Conservation (phyloP, 2,113 vertebrate species). For the Gavia stellata region DNA sequence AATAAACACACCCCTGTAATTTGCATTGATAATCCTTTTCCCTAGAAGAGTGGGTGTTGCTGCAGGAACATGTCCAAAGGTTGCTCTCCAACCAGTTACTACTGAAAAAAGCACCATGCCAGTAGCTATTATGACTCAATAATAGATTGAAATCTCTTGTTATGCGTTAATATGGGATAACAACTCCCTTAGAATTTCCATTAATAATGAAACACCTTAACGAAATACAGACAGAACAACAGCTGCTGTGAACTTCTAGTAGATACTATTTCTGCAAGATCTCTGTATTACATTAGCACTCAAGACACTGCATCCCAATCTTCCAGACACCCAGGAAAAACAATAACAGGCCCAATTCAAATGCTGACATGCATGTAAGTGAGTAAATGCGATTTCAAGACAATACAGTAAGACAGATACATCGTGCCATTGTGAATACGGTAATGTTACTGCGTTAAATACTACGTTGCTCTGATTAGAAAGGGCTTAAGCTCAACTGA, state of each 20-base stretch:
- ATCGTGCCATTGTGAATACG: neutral
- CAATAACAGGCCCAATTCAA: neutral
- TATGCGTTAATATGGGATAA: constrained; percentile 2
- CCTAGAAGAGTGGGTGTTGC: constrained; percentile 48
- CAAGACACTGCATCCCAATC: neutral
- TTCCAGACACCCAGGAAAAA: neutral
- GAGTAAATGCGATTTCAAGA: neutral
- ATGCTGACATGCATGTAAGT: neutral
- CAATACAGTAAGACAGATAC: neutral
- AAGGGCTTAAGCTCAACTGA: neutral
- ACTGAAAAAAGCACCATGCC: constrained; percentile 5
- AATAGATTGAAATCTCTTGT: constrained; percentile 50
- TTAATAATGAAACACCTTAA: constrained; percentile 27
- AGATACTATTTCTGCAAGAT: neutral
- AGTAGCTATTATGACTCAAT: constrained; percentile 51
- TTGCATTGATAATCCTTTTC: constrained; percentile 64
- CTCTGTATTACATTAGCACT: neutral
- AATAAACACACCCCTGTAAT: constrained; percentile 42
- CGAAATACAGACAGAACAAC: neutral
- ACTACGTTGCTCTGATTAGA: neutral
- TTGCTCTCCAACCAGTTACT: constrained; percentile 32
- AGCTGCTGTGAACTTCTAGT: neutral
- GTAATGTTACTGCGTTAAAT: neutral
- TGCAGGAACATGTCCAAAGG: constrained; percentile 52
- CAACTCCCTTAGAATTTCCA: constrained; percentile 9